Percentiles rank a stretch among this genome's conserved stretches.
Conservation (phyloP, 2,888 invertebrate species). For the Monopis laevigella region DNA sequence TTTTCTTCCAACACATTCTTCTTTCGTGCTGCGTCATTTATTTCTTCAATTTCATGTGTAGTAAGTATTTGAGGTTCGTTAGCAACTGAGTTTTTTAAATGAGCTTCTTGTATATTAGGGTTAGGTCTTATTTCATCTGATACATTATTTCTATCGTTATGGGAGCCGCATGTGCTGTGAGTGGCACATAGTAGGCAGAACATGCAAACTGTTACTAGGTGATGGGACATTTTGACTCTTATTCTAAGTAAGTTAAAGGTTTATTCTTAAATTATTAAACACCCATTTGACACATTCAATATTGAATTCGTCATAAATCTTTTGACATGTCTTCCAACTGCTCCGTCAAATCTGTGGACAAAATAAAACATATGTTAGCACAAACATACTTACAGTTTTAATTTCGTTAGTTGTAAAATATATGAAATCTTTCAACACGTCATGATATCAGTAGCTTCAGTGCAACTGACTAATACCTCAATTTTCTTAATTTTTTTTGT, state of each 20-base stretch:
- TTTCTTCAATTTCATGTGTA: not conserved
- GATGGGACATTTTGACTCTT: constrained; percentile 45
- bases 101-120: constrained; percentile 21
- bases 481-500: no score
- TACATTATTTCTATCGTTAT: constrained; percentile 57
- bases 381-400: no score
- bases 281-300: not conserved
- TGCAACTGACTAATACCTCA: no score
- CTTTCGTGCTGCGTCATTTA: not conserved
- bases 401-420: no score
- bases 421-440: no score
- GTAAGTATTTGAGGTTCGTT: no score
- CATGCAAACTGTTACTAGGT: constrained; percentile 83
- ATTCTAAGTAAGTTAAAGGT: constrained; percentile 18
- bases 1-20: constrained; percentile 26
- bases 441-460: no score
- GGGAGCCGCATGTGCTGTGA: constrained; percentile 79
- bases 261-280: constrained; percentile 4
- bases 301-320: constrained; percentile 1
- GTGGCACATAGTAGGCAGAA: constrained; percentile 83
- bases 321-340: not conserved
- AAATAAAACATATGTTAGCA: constrained; percentile 12
- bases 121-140: constrained; percentile 31
- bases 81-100: no score
- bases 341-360: constrained; percentile 22